Conservation (phyloP, 2,888 invertebrate species). For the Oxyscelio sp. region DNA sequence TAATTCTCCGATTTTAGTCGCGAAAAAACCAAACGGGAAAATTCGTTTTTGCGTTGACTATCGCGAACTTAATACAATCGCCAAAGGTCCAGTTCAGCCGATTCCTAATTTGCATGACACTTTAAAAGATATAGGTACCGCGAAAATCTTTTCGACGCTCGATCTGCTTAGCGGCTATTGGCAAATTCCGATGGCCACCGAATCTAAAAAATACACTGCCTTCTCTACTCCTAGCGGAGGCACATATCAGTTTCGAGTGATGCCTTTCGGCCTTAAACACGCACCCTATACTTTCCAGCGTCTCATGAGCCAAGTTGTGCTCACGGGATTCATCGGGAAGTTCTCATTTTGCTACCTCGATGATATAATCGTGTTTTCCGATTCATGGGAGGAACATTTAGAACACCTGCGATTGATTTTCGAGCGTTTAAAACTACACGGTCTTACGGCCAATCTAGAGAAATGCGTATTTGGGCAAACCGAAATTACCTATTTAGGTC, state of each 20-base stretch:
- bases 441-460: conserved; percentile 33
- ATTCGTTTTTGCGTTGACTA: conserved; percentile 5
- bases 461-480: conserved; percentile 72
- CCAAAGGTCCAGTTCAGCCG: conserved; percentile 2
- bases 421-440: conserved; percentile 68
- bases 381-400: conserved; percentile 61
- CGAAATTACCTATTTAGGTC: conserved; percentile 76
- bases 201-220: not conserved
- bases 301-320: conserved; percentile 71
- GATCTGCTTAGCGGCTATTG: conserved; percentile 13
- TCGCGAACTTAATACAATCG: not conserved
- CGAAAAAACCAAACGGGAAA: not conserved
- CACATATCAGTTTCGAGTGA: not conserved
- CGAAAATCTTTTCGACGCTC: not conserved
- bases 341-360: conserved; percentile 77
- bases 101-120: conserved; percentile 8
- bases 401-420: conserved; percentile 69
- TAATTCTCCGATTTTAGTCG: not conserved
- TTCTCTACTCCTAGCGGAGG: conserved; percentile 4
- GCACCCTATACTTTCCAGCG: conserved; percentile 26
- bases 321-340: conserved; percentile 64
- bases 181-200: conserved; percentile 15
- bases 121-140: conserved; percentile 15
- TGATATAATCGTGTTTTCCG: conserved; percentile 77
- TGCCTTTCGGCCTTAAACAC: conserved; percentile 11